Evolutionary conservation across 2,797 vertebrate species (phyloP), one percentile per base, ranked within the genome.

Genomic region (Taenioides sp.): DNA sequence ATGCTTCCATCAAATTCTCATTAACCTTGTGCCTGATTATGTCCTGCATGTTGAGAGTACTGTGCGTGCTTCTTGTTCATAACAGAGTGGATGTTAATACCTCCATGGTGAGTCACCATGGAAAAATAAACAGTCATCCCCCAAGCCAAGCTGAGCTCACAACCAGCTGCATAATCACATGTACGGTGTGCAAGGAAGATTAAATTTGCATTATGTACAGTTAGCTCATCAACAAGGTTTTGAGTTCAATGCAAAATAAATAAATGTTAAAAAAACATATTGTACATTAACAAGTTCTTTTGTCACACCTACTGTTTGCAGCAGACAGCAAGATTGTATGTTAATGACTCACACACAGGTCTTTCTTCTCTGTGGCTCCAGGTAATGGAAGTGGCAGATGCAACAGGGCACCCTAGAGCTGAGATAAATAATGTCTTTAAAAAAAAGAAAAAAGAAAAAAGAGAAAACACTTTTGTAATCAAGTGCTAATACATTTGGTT

Each of bases 1-100:
- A 93, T 91, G 90, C 87, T 90, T 91, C 89, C 89, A 91, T 92
- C 90, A 92, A 93, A 92, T 87, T 88, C 91, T 90, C 90, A 90
- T 93, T 93, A 93, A 92, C 91, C 92, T 93, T 92, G 91, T 88
- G 84, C 88, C 88, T 91, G 90, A 92, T 91, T 88, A 91, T 86
- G 82, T 87, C 86, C 87, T 87, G 83, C 81, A 65, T 84, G 69
- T 86, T 57, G 85, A 86, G 79, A 90, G 86, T 78, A 87, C 84
- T 87, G 82, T 83, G 79, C 23, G 78, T 86, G 83, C 86, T 86
- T 88, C 80, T 76, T 71, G 37, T 72, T 83, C 81, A 67, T 79
- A 85, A 84, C 80, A 83, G 78, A 83, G 80, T 84, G 83, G 84
- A 77, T 84, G 90, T 92, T 92, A 90, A 78, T 80, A 79, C 77